These are phyloP conservation scores for Carlito syrichta DNA, from an alignment of 2,113 vertebrate genomes.

Conservation along the genomic window DNA sequence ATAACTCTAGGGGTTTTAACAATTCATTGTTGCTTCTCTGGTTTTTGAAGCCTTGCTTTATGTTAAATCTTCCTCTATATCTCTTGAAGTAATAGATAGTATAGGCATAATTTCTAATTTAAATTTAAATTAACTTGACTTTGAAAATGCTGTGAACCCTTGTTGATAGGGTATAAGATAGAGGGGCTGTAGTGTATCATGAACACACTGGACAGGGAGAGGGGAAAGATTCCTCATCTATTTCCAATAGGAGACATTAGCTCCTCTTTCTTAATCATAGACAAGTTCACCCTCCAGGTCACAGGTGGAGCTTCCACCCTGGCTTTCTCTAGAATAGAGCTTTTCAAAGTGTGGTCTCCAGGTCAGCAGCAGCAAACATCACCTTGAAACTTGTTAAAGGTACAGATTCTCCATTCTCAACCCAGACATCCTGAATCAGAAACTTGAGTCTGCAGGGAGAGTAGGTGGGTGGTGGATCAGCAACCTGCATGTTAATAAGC, in stretches of 20 bases:
- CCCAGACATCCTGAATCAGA: neutral
- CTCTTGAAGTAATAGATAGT: neutral
- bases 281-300: accelerated
- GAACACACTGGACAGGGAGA: neutral
- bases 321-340: neutral
- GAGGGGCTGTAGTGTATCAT: neutral
- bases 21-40: neutral
- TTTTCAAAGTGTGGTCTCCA: neutral
- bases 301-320: neutral
- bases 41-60: neutral
- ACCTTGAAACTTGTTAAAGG: neutral
- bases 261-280: neutral
- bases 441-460: accelerated
- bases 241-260: accelerated
- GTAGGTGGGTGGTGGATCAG: neutral
- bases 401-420: no score
- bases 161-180: neutral
- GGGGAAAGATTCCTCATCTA: no score
- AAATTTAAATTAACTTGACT: neutral
- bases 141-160: neutral
- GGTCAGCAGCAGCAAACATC: neutral
- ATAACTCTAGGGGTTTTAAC: neutral
- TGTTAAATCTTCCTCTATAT: neutral
- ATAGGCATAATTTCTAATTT: neutral
- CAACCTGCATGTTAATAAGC: neutral